phyloP scores from a whole-genome alignment of 2,797 vertebrate species.

The Sylvia borin region DNA sequence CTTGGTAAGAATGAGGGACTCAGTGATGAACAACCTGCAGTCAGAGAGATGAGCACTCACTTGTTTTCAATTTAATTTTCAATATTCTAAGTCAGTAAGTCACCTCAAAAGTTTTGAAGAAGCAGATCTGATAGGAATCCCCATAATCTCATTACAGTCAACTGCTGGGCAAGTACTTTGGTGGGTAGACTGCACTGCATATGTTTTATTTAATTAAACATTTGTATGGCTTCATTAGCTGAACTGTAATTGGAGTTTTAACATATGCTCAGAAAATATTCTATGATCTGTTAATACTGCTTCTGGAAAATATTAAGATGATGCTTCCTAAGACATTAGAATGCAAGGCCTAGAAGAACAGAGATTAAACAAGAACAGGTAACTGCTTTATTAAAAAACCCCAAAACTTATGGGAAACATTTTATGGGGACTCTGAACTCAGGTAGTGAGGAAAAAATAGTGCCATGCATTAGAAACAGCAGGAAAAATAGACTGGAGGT shows the following conservation, averaged over 20 bases:
- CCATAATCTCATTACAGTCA: not conserved
- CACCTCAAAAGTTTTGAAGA: not conserved
- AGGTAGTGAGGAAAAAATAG: not conserved
- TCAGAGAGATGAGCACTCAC: not conserved
- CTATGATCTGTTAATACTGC: not conserved
- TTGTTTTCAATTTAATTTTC: not conserved
- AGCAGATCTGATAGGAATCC: not conserved
- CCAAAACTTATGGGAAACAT: not conserved
- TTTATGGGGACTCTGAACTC: not conserved
- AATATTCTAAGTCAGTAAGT: not conserved
- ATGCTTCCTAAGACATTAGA: not conserved
- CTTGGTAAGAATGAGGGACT: not conserved
- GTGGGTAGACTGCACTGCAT: not conserved
- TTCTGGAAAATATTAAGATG: constrained; percentile 13
- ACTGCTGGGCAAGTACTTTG: not conserved
- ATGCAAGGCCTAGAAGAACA: not conserved
- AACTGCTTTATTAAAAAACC: not conserved
- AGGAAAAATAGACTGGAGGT: not conserved
- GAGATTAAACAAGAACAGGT: not conserved
- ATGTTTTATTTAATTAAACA: not conserved
- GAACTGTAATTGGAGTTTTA: constrained; percentile 20
- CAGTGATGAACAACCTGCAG: not conserved
- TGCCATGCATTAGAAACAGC: not conserved
- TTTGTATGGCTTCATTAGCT: not conserved
- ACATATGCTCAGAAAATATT: not conserved